phyloP scores from a whole-genome alignment of 2,888 invertebrate genomes.

The Tenthredo notha region DNA sequence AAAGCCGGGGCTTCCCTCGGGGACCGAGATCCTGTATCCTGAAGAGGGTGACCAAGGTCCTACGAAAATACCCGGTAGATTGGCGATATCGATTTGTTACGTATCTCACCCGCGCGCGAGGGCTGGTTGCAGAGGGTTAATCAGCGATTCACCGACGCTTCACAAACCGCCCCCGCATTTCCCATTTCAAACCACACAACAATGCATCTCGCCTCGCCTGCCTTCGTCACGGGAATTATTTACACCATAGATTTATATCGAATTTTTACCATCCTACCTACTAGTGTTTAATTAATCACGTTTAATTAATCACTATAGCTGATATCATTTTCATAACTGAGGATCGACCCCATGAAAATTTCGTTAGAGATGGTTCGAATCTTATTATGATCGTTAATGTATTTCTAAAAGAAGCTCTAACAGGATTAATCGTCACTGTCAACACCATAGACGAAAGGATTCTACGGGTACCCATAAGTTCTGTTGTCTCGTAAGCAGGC shows the following conservation, averaged over 20 bases:
- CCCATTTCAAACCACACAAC: constrained; percentile 50
- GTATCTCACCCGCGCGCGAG: constrained; percentile 37
- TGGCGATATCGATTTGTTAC: constrained; percentile 52
- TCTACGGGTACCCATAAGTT: constrained; percentile 85
- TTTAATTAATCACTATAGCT: constrained; percentile 76
- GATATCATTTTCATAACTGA: constrained; percentile 88
- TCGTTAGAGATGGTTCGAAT: constrained; percentile 84
- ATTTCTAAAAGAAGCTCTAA: constrained; percentile 85
- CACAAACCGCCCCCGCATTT: constrained; percentile 26
- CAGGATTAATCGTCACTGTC: constrained; percentile 84
- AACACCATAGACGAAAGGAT: constrained; percentile 86
- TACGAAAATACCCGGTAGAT: constrained; percentile 83
- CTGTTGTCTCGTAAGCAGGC: constrained; percentile 82
- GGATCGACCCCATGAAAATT: constrained; percentile 86
- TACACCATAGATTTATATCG: not conserved
- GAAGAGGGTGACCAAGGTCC: constrained; percentile 91
- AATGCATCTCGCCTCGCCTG: constrained; percentile 1
- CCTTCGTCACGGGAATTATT: constrained; percentile 6
- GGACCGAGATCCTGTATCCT: constrained; percentile 87
- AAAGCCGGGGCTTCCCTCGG: constrained; percentile 86
- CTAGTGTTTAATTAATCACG: not conserved
- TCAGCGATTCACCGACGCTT: constrained; percentile 49
- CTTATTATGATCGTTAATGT: constrained; percentile 83
- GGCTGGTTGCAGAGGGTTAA: constrained; percentile 43
- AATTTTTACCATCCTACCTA: not conserved